A percentile compares a stretch with the other conserved stretches of the same genome.
Evolutionary conservation across 2,888 invertebrate species (phyloP).

Genomic region (Drosophila niveifrons): DNA sequence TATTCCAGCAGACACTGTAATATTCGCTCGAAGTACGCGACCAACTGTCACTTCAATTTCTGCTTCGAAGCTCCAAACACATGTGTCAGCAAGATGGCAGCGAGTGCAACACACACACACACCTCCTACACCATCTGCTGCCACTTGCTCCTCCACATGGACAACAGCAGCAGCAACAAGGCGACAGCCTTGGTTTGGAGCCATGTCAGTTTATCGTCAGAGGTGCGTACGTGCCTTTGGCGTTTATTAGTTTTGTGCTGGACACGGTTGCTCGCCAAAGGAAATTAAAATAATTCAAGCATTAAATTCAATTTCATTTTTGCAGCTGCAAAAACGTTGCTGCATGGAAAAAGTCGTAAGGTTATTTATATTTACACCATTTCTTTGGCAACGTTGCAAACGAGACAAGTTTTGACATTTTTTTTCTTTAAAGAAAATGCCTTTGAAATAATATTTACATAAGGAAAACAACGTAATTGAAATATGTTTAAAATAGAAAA

Average conservation of each 20-base stretch:
- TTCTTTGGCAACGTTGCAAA: neutral
- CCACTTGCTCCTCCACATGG: slow-evolving; percentile 14
- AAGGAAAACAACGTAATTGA: no score
- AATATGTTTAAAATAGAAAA: no score
- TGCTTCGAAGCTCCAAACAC: slow-evolving; percentile 30
- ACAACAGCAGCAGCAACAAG: neutral
- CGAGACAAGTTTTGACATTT: neutral
- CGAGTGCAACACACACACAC: slow-evolving; percentile 14
- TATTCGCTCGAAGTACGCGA: slow-evolving; percentile 22
- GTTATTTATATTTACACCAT: slow-evolving; percentile 8
- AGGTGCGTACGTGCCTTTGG: slow-evolving; percentile 66
- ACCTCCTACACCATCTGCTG: slow-evolving; percentile 13
- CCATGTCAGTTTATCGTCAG: slow-evolving; percentile 34
- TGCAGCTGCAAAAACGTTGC: slow-evolving; percentile 47
- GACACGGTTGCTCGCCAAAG: slow-evolving; percentile 62
- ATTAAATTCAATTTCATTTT: slow-evolving; percentile 67
- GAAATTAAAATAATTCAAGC: slow-evolving; percentile 77
- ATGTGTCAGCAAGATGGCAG: slow-evolving; percentile 43
- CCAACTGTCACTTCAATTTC: slow-evolving; percentile 42
- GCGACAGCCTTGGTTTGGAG: slow-evolving; percentile 9
- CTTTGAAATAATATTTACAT: neutral
- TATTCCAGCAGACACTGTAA: slow-evolving; percentile 16
- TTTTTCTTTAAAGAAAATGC: no score
- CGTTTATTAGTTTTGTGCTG: slow-evolving; percentile 64
- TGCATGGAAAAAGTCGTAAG: slow-evolving; percentile 1